Evolutionary conservation across 2,113 vertebrate genomes (phyloP).

Genomic region (Apteryx mantelli): DNA sequence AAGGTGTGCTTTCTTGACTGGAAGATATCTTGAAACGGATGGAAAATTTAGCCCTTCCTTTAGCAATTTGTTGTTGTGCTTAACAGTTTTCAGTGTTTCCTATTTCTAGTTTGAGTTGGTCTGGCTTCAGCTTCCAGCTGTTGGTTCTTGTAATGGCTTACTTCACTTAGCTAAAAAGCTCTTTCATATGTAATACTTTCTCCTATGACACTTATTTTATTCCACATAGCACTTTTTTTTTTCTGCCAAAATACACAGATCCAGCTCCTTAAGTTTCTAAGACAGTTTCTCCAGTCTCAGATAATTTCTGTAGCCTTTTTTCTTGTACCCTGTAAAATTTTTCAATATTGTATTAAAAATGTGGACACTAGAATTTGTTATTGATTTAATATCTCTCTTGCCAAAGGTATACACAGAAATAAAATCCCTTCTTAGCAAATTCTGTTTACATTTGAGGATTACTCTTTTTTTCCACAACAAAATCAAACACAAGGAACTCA

Average conservation of each 20-base stretch:
- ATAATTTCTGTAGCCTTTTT: neutral
- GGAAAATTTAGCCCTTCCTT: neutral
- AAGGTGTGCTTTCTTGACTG: neutral
- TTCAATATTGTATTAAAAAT: neutral
- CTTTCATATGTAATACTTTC: neutral
- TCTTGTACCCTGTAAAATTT: neutral
- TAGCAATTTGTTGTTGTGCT: neutral
- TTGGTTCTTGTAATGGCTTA: neutral
- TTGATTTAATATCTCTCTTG: neutral
- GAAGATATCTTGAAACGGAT: neutral
- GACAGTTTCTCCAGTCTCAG: neutral
- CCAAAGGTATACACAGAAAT: neutral
- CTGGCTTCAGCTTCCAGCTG: conserved; percentile 33
- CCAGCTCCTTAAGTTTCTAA: neutral
- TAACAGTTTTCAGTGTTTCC: neutral
- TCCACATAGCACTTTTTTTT: neutral
- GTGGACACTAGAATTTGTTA: neutral
- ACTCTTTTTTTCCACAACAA: neutral
- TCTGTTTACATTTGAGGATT: neutral
- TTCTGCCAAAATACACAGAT: neutral
- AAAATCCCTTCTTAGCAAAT: neutral
- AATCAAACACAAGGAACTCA: neutral
- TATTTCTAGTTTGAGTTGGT: neutral
- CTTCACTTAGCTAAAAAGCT: neutral
- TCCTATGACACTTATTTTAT: neutral